Conservation (phyloP, 2,888 invertebrate genomes). For the Drosophila mulleri region DNA sequence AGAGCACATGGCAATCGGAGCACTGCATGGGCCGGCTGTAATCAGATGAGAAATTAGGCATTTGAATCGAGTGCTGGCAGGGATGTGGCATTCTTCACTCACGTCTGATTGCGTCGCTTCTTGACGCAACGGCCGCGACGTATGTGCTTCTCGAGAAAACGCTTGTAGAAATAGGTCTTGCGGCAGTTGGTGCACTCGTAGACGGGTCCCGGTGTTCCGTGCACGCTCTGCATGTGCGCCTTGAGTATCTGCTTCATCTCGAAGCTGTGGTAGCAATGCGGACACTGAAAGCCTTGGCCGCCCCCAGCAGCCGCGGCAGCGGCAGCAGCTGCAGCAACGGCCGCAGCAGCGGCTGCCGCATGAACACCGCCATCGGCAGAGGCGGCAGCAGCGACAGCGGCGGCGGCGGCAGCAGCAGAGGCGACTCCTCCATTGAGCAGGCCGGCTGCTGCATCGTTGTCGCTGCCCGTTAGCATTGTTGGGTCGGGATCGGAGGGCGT, state of each 20-base stretch:
- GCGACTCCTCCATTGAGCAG: constrained; percentile 29
- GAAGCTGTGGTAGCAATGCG: constrained; percentile 82
- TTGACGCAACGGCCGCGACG: constrained; percentile 84
- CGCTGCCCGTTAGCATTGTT: constrained; percentile 32
- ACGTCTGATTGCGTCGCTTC: constrained; percentile 85
- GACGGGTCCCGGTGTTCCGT: constrained; percentile 83
- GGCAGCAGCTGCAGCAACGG: neutral
- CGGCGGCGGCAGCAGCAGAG: neutral
- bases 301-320: neutral
- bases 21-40: constrained; percentile 84
- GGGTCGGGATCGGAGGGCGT: constrained; percentile 82
- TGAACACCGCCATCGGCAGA: neutral
- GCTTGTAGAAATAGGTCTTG: constrained; percentile 84
- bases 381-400: neutral
- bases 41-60: neutral
- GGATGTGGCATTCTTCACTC: constrained; percentile 38
- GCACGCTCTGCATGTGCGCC: constrained; percentile 84
- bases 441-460: constrained; percentile 16
- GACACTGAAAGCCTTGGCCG: constrained; percentile 83
- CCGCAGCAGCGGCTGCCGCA: constrained; percentile 8
- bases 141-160: constrained; percentile 84
- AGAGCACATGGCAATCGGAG: constrained; percentile 83
- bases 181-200: constrained; percentile 84
- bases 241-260: constrained; percentile 84
- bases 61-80: neutral